Base-by-base conservation (phyloP, 2,113 vertebrate species). In the Aleadryas rufinucha region DNA sequence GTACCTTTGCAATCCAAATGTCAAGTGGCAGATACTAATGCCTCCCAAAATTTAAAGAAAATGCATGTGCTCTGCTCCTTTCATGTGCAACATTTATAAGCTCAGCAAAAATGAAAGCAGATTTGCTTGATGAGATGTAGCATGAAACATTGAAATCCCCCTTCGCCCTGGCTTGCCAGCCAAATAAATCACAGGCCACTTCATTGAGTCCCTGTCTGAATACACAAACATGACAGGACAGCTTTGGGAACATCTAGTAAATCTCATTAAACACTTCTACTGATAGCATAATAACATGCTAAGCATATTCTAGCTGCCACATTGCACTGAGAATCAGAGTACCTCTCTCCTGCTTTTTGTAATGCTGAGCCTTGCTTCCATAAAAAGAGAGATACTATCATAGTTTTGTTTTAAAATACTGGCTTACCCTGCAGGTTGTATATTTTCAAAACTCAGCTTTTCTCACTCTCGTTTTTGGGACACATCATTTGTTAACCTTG, bases 201-300 rank as follows among this genome's bases (percentile, higher is more conserved):
- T 94, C 44, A 42, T 47, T 52, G 33, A 89, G 31, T 45, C 63
- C 66, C 50, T 70, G 21, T 86, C 50, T 88, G 75, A 96, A 80
- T 84, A 59, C 14, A 88, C 83, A 92, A 88, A 94, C 56, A 65
- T 68, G 85, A 92, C 76, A 94, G 79, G 39, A 72, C 50, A 93
- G 63, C 85, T 94, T 92, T 68, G 82, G 82, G 35, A 92, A 90
- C 75, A 85, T 90, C 82, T 88, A 94, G 54, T 83, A 88, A 85
- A 92, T 88, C 87, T 92, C 90, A 95, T 94, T 95, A 96, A 91
- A 95, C 44, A 44, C 52, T 90, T 91, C 54, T 54, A 90, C 56
- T 80, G 87, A 86, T 90, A 95, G 47, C 59, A 86, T 81, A 88
- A 95, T 93, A 93, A 78, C 3, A 23, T 64, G 85, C 77, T 90